These are phyloP conservation scores for Leucoma salicis DNA, from an alignment of 2,888 invertebrate species.

Conservation along the genomic window DNA sequence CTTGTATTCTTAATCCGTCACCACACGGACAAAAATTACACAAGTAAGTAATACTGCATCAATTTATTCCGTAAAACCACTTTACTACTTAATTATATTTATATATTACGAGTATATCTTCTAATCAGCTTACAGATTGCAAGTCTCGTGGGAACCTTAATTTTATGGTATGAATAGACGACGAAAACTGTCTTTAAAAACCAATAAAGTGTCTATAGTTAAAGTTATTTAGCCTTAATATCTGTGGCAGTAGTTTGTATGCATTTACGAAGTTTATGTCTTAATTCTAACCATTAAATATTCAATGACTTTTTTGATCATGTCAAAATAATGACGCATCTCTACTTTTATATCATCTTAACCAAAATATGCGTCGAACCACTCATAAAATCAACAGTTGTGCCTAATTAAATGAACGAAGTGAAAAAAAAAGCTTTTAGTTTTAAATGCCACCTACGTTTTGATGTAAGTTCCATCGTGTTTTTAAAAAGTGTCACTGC, in stretches of 20 bases:
- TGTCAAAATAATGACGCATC: constrained; percentile 7
- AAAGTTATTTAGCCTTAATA: constrained; percentile 2
- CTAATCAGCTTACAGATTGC: constrained; percentile 1
- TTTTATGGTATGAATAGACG: neutral
- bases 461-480: constrained; percentile 33
- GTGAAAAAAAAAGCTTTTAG: constrained; percentile 43
- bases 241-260: constrained; percentile 1
- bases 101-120: constrained; percentile 1
- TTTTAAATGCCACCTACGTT: constrained; percentile 35
- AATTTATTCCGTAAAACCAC: too few relatives aligned
- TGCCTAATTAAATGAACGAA: constrained; percentile 35
- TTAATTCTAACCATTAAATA: neutral
- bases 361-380: constrained; percentile 23
- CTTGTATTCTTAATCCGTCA: too few relatives aligned
- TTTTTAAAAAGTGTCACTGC: constrained; percentile 23
- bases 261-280: constrained; percentile 1
- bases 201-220: constrained; percentile 2
- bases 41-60: too few relatives aligned
- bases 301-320: neutral
- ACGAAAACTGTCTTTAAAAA: neutral
- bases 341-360: neutral
- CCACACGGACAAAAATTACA: too few relatives aligned
- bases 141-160: constrained; percentile 3
- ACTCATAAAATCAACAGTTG: constrained; percentile 34
- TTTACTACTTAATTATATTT: too few relatives aligned